A percentile compares a stretch with the other conserved stretches of the same genome.
These are phyloP conservation scores for Ichneumon xanthorius DNA, from an alignment of 2,888 invertebrate species.

Conservation along the genomic window DNA sequence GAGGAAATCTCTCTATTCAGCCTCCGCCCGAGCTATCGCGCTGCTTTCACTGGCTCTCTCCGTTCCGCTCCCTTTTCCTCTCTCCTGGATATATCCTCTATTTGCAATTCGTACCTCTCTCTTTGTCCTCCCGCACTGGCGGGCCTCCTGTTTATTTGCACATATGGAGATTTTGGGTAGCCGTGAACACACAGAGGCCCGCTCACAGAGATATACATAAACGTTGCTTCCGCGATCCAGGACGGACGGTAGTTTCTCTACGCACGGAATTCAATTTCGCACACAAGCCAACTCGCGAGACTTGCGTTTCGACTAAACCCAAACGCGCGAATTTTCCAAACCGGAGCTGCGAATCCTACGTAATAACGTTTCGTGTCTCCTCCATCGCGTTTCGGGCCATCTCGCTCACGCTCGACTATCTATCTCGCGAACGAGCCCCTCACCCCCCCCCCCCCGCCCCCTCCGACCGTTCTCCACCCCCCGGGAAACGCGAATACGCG, in stretches of 20 bases:
- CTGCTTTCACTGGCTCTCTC: neutral
- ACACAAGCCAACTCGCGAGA: slow-evolving; percentile 21
- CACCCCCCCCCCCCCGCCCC: neutral
- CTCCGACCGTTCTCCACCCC: neutral
- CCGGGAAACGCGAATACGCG: slow-evolving; percentile 20
- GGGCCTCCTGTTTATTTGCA: slow-evolving; percentile 66
- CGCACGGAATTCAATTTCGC: slow-evolving; percentile 35
- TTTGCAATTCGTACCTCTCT: slow-evolving; percentile 24
- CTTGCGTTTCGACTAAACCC: slow-evolving; percentile 33
- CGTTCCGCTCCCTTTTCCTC: neutral
- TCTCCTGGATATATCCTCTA: neutral
- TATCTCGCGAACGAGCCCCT: neutral
- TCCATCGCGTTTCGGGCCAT: slow-evolving; percentile 6
- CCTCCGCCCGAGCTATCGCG: slow-evolving; percentile 11
- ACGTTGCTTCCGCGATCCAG: slow-evolving; percentile 26
- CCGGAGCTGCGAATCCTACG: slow-evolving; percentile 36
- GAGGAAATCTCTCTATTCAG: slow-evolving; percentile 39
- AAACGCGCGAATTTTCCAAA: slow-evolving; percentile 31
- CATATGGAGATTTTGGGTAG: slow-evolving; percentile 68
- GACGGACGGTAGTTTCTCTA: slow-evolving; percentile 4
- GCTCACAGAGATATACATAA: slow-evolving; percentile 25
- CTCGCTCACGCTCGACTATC: slow-evolving; percentile 9
- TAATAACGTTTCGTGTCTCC: slow-evolving; percentile 51
- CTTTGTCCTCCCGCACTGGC: slow-evolving; percentile 28
- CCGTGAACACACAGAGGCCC: slow-evolving; percentile 12